A percentile compares a stretch with the other conserved stretches of the same genome.
phyloP scores from a whole-genome alignment of 92 coral and sea anemone species.

The Blastomussa wellsi region DNA sequence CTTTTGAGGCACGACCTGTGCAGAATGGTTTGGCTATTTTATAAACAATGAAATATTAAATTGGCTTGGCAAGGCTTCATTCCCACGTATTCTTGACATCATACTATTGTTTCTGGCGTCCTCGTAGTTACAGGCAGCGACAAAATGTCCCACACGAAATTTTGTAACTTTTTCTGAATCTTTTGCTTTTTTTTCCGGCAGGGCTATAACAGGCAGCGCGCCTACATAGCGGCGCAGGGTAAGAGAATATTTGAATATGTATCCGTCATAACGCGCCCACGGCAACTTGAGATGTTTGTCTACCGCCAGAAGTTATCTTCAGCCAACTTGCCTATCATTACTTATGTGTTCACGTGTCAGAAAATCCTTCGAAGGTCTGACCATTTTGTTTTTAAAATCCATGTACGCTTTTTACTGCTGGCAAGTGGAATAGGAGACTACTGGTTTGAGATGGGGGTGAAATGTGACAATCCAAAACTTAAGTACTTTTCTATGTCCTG shows the following conservation, averaged over 20 bases:
- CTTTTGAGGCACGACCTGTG: too few species aligned
- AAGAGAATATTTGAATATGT: background rate
- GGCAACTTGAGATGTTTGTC: background rate
- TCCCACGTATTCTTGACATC: background rate
- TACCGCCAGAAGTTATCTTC: background rate
- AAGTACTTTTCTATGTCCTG: too few species aligned
- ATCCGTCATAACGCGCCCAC: background rate
- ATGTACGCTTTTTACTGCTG: too few species aligned
- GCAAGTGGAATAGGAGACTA: too few species aligned
- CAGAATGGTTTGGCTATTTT: too few species aligned
- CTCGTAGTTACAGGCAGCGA: background rate
- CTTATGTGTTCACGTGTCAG: background rate
- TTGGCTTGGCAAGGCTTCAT: too few species aligned
- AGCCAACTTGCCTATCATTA: background rate
- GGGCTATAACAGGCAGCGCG: constrained; percentile 88
- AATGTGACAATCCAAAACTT: too few species aligned
- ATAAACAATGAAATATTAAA: too few species aligned
- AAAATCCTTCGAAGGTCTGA: background rate
- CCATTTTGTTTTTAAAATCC: too few species aligned
- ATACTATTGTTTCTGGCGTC: background rate
- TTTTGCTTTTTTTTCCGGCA: background rate
- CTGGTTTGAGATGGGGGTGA: too few species aligned
- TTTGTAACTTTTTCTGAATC: background rate
- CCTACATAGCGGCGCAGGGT: constrained; percentile 83
- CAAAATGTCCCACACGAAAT: background rate